Evolutionary conservation across 92 coral and sea anemone genomes (phyloP).

Genomic region (Palythoa grandis): DNA sequence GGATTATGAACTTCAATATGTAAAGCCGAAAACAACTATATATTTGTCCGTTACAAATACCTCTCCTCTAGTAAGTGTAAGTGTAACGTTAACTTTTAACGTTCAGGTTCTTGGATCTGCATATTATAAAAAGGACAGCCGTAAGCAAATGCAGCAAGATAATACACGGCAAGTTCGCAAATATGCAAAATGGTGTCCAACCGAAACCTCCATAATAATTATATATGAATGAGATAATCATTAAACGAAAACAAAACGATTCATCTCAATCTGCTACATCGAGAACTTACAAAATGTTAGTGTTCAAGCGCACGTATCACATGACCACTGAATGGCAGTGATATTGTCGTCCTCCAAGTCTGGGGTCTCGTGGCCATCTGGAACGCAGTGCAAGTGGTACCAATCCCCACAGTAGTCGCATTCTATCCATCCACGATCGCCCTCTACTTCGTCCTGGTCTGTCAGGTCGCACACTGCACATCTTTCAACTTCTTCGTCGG

Average conservation of each 20-base stretch:
- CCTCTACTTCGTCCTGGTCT: conserved; percentile 14
- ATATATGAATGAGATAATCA: not conserved
- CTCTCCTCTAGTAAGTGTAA: too few species aligned
- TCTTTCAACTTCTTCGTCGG: conserved; percentile 20
- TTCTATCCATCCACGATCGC: conserved; percentile 34
- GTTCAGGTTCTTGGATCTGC: not conserved
- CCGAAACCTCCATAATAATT: not conserved
- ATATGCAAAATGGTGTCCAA: not conserved
- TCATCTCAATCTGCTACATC: not conserved
- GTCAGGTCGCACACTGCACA: conserved; percentile 25
- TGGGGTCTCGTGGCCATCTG: conserved; percentile 31
- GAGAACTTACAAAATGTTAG: conserved; percentile 8
- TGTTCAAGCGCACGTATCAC: conserved; percentile 4
- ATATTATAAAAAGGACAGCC: conserved; percentile 23
- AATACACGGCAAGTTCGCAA: not conserved
- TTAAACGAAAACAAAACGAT: not conserved
- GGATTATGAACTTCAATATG: conserved; percentile 3
- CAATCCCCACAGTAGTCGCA: conserved; percentile 23
- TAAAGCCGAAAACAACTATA: conserved; percentile 1
- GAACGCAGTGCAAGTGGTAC: conserved; percentile 29
- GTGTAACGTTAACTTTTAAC: too few species aligned
- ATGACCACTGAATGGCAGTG: conserved; percentile 9
- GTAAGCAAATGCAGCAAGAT: conserved; percentile 19
- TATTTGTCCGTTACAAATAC: conserved; percentile 11
- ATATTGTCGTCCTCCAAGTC: conserved; percentile 15